Evolutionary conservation across 2,888 invertebrate species (phyloP).

Genomic region (Taenaris catops): DNA sequence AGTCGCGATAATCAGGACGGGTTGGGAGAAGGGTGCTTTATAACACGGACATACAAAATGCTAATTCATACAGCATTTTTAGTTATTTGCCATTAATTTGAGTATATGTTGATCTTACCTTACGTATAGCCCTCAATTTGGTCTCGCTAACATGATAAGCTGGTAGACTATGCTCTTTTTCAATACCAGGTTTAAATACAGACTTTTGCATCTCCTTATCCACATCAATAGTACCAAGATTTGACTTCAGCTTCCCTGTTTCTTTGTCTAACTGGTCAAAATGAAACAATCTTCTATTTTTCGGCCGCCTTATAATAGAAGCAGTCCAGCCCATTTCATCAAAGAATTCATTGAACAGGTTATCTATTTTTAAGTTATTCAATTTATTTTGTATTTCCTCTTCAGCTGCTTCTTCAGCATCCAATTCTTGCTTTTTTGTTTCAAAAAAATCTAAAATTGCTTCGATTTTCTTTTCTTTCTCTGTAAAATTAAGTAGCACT

Average conservation of each 20-base stretch:
- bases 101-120: too few species aligned
- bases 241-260: conserved; percentile 61
- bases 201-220: conserved; percentile 82
- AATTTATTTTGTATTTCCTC: conserved; percentile 50
- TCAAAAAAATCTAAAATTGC: conserved; percentile 52
- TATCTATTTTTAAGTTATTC: conserved; percentile 50
- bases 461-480: conserved; percentile 45
- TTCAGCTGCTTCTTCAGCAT: conserved; percentile 37
- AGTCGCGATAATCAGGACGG: too few species aligned
- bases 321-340: conserved; percentile 62
- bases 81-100: too few species aligned
- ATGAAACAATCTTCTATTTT: conserved; percentile 44
- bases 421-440: conserved; percentile 55
- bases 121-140: conserved; percentile 76
- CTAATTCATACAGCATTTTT: too few species aligned
- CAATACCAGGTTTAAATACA: conserved; percentile 82
- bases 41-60: too few species aligned
- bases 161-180: conserved; percentile 81
- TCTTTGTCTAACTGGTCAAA: conserved; percentile 58
- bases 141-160: conserved; percentile 79
- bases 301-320: conserved; percentile 42
- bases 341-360: conserved; percentile 56
- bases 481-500: conserved; percentile 44
- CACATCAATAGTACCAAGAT: conserved; percentile 59
- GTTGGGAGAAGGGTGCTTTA: too few species aligned